Evolutionary conservation across 2,888 invertebrate genomes (phyloP), one percentile per base, ranked within the genome.

Genomic region (Aethes cnicana): DNA sequence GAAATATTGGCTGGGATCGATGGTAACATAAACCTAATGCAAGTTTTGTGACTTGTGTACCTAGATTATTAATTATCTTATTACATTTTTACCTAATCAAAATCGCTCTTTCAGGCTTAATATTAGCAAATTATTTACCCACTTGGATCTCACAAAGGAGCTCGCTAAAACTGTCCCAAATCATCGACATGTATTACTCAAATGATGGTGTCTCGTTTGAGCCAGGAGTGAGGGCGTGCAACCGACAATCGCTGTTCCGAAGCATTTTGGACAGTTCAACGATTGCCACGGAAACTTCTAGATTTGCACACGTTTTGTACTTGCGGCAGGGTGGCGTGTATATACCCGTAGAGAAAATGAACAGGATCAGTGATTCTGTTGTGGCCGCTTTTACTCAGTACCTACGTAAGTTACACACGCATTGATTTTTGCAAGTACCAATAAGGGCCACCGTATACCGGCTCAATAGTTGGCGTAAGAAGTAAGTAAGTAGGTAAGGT

Each of bases 1-100:
- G 94, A 94, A 76, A 90, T 94, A 46, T 71, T 94, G 25, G 94
- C 92, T 25, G 93, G 92, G 21, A 88, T 94, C 36, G 94, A 94
- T 69, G 94, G 94, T 92, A 80, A 64, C 66, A 39, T 16, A 9
- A 6, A 28, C 9, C 9, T 12, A 12, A 9, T 5, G 1, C 9
- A 7, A 9, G 7, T 12, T 7, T 12, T 6, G 1, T 28, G 2
- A 5, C 6, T 28, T 11, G n/a, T n/a, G n/a, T n/a, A n/a, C n/a
- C n/a, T n/a, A n/a, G n/a, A n/a, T n/a, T n/a, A n/a, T n/a, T n/a
- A n/a, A n/a, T n/a, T n/a, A n/a, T n/a, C n/a, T n/a, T n/a, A n/a
- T n/a, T n/a, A n/a, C n/a, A n/a, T n/a, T n/a, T n/a, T n/a, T n/a
- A n/a, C n/a, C n/a, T n/a, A n/a, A n/a, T n/a, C n/a, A n/a, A n/a